Conservation (phyloP, 2,797 vertebrate species). For the Capromys pilorides region DNA sequence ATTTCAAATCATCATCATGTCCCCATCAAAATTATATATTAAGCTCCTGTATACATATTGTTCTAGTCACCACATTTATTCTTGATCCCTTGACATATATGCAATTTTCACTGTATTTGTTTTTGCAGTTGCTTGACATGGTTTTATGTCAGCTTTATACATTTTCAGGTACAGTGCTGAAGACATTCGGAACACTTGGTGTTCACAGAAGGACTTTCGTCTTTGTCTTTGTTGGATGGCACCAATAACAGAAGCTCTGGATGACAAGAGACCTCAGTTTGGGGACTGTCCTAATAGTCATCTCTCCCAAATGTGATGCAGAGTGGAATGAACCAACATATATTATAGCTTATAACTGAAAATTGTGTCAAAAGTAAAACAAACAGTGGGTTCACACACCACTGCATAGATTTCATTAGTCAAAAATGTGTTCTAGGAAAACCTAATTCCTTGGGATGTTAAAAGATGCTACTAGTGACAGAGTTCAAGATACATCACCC, state of each 20-base stretch:
- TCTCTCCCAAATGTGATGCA: neutral
- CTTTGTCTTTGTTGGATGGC: neutral
- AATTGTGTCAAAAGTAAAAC: neutral
- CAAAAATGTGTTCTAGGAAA: constrained; percentile 15
- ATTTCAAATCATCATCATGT: constrained; percentile 37
- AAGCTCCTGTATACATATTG: neutral
- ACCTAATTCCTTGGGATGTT: neutral
- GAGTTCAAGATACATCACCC: neutral
- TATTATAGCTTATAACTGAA: neutral
- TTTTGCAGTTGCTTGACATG: constrained; percentile 32
- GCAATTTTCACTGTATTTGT: constrained; percentile 49
- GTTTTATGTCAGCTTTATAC: constrained; percentile 34
- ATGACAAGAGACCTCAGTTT: neutral
- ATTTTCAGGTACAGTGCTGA: neutral
- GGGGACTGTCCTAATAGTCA: neutral
- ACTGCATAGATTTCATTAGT: neutral
- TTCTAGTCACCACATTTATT: constrained; percentile 31
- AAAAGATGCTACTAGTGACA: neutral
- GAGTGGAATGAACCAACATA: neutral
- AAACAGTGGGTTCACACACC: neutral
- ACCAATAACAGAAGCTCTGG: neutral
- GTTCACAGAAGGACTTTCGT: neutral
- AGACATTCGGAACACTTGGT: neutral
- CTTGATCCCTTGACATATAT: neutral
- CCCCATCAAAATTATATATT: constrained; percentile 48